These are phyloP conservation scores for Cyaniris semiargus DNA, from an alignment of 2,888 invertebrate species.

Conservation along the genomic window DNA sequence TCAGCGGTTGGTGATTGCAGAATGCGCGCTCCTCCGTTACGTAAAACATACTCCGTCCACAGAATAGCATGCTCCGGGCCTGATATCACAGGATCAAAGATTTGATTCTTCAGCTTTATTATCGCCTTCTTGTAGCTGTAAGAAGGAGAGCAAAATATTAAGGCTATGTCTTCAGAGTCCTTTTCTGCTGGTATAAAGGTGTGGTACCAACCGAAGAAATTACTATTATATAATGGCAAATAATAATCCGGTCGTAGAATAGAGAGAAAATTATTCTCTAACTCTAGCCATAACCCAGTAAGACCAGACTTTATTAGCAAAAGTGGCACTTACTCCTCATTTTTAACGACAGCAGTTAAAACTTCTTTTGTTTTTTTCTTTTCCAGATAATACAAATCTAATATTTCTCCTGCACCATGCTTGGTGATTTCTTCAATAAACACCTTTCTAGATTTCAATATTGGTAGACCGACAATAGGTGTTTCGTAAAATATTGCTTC, in stretches of 20 bases:
- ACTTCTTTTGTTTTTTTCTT: conserved; percentile 59
- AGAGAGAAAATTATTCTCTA: no score
- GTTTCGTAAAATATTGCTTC: conserved; percentile 70
- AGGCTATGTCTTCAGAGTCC: background rate
- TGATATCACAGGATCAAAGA: conserved; percentile 59
- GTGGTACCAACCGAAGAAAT: background rate
- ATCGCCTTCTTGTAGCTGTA: conserved; percentile 64
- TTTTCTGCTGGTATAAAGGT: background rate
- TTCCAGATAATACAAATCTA: conserved; percentile 63
- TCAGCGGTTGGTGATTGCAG: conserved; percentile 68
- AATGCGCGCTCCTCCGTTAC: conserved; percentile 66
- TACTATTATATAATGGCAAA: no score
- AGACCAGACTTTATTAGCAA: background rate
- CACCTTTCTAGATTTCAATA: conserved; percentile 59
- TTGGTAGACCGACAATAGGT: conserved; percentile 67
- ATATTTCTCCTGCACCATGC: conserved; percentile 62
- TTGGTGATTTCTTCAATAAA: conserved; percentile 65
- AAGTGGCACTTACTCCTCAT: conserved; percentile 56
- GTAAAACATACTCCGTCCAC: conserved; percentile 79
- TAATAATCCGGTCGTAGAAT: no score
- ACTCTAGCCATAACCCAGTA: no score
- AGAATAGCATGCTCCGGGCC: conserved; percentile 73
- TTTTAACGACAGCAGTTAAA: conserved; percentile 52
- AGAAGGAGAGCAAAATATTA: conserved; percentile 7
- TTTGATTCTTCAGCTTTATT: conserved; percentile 50